Base-by-base conservation (phyloP, 2,113 vertebrate genomes). In the Chaetodon auriga region DNA sequence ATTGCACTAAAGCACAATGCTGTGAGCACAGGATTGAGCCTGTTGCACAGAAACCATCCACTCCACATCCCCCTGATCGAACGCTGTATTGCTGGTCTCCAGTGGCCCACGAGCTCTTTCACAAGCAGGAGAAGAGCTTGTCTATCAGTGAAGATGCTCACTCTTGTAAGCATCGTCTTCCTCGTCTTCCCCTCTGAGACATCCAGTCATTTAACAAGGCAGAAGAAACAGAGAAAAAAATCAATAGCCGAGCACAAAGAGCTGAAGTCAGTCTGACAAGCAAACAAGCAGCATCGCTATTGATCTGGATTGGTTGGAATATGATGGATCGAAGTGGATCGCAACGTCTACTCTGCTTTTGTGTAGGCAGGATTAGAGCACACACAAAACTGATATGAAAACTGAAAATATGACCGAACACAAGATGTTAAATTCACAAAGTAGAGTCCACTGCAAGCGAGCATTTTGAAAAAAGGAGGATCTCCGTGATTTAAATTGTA, bases 161-260 rank as follows among this genome's bases (percentile, higher is more conserved):
- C 25, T 46, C 18, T 51, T 21, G 72, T 19, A 25, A 15, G 38
- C 23, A 46, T 10, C 15, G 8, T 11, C 53, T 25, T 25, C 23
- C 19, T n/a, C 0, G 2, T 30, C 68, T 25, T 25, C 66, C 30
- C 23, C 60, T 21, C 41, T 36, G 48, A 82, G 57, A 83, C n/a
- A 6, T 60, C 1, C 54, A 69, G n/a, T 73, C 57, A n/a, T 30
- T 75, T 75, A 82, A 63, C 68, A 69, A 69, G 36, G 11, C 45
- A 41, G 43, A 25, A 25, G 77, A 80, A 82, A 74, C 21, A 18
- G 43, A 78, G 51, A 3, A 46, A 71, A 64, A 25, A 84, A 82
- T 73, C 54, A 46, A 78, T 77, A 54, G 43, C 43, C 3, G 41
- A 35, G 45, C 15, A 74, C 57, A 80, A 76, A 49, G 62, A 71